Base-by-base conservation (phyloP, 2,797 vertebrate species). In the Holocentrus rufus region DNA sequence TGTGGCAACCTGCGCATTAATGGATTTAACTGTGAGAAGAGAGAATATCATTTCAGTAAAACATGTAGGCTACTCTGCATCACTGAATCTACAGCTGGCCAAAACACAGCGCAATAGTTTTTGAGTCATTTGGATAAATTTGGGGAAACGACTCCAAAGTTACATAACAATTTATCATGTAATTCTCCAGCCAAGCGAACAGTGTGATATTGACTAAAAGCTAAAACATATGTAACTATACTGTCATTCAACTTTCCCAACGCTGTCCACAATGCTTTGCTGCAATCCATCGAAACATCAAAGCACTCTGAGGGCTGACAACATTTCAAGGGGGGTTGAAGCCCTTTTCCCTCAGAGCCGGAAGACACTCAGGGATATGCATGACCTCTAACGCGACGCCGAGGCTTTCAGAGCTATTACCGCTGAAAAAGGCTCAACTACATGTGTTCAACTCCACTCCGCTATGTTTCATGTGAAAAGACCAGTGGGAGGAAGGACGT, bases 401-500 rank as follows among this genome's bases (percentile, higher is more conserved):
- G n/a, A 52, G 49, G 70, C 74, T 76, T 73, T 84, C 74, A 30
- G 60, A 18, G 81, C 61, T 79, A 81, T 90, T 78, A 77, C 72
- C 50, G 67, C 65, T 68, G 71, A 88, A 88, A 83, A 79, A 73
- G 73, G 64, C 63, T 78, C 75, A 60, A 73, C 75, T 77, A 65
- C 65, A 63, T 87, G 85, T 85, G 79, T 86, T 84, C 69, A 61
- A 54, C 68, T 89, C 72, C 62, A 82, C 74, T 85, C 79, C 77
- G 80, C 86, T 72, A 59, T 88, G 80, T 81, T 89, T 85, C 76
- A 79, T 87, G 80, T 83, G 86, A 90, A 85, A 83, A 90, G 86
- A 87, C 71, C 76, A 81, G 91, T 90, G 89, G 91, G 88, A 91
- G 90, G 70, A 39, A 44, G 59, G 90, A 92, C 69, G 56, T 92